Base-by-base conservation (phyloP, 2,888 invertebrate species). In the Sinhomidia bicolor region DNA sequence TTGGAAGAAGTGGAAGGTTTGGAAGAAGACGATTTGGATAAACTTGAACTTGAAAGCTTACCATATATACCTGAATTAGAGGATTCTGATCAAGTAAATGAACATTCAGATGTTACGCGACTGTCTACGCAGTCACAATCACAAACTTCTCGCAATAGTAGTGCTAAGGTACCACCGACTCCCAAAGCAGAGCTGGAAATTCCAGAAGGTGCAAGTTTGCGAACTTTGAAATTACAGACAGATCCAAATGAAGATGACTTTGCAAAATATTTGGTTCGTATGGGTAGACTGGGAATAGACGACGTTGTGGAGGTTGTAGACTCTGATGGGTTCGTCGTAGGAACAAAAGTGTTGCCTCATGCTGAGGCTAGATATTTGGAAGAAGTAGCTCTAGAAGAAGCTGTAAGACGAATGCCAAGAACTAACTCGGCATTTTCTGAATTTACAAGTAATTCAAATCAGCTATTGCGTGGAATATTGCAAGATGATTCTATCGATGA, bases 281-380 rank as follows among this genome's bases (percentile, higher is more conserved):
- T 74, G 26, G 88, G 88, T 0, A 88, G 36, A 54, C 23, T 88
- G 29, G 82, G 82, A 10, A 68, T 88, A n/a, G 76, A 88, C 7
- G 88, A 88, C 41, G 88, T 79, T 12, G 32, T 82, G 0, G 88
- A 88, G 54, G 82, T 88, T 17, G 32, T 88, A 0, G 82, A 88
- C 36, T n/a, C 60, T 14, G 54, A 88, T n/a, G 88, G 88, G 23
- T 76, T 41, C 5, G 29, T 88, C 10, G 10, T 88, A 9, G 88
- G 88, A 10, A 32, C 88, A 1, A 82, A 88, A 36, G 82, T 88
- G 6, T 26, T 88, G 20, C 88, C 88, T 1, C 82, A 88, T 26
- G 88, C 82, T 0, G 82, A 88, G 32, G 23, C 54, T 0, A 14
- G 32, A 44, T 88, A 88, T 76, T 23, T 83, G 6, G 82, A 81